Conservation (phyloP, 2,888 invertebrate genomes). For the Alloscopus bannaensis region DNA sequence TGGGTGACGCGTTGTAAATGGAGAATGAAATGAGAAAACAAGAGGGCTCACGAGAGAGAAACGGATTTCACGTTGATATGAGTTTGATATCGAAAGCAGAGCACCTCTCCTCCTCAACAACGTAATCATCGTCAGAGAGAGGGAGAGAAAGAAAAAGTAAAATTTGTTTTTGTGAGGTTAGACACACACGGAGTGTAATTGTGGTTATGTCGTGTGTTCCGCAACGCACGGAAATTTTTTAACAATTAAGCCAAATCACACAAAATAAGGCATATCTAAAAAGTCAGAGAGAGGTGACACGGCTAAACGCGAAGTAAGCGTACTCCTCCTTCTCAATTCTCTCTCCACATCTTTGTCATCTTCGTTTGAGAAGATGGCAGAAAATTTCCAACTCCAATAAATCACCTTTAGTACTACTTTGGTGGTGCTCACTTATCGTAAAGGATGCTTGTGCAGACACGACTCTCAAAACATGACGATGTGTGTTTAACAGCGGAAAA, state of each 20-base stretch:
- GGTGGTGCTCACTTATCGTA: background rate
- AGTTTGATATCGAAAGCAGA: background rate
- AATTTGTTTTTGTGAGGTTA: conserved; percentile 3
- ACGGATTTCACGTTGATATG: conserved; percentile 1
- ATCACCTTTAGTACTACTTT: background rate
- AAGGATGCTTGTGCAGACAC: background rate
- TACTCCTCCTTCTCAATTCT: conserved; percentile 31
- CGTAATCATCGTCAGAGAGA: background rate
- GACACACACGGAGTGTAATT: too few species aligned
- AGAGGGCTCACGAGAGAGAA: too few species aligned
- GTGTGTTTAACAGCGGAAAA: conserved; percentile 39
- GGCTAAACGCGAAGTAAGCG: background rate
- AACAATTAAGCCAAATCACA: conserved; percentile 38
- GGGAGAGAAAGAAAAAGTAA: background rate
- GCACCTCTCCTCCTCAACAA: background rate
- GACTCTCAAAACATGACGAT: too few species aligned
- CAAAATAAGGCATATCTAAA: conserved; percentile 23
- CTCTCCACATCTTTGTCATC: background rate
- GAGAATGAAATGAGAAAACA: conserved; percentile 53
- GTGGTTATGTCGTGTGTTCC: conserved; percentile 59
- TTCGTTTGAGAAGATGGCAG: too few species aligned
- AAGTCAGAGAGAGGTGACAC: background rate
- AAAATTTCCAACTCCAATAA: conserved; percentile 3
- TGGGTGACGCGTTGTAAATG: conserved; percentile 35
- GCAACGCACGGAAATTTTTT: conserved; percentile 38